Evolutionary conservation across 2,113 vertebrate species (phyloP).

Genomic region (Paramisgurnus dabryanus): DNA sequence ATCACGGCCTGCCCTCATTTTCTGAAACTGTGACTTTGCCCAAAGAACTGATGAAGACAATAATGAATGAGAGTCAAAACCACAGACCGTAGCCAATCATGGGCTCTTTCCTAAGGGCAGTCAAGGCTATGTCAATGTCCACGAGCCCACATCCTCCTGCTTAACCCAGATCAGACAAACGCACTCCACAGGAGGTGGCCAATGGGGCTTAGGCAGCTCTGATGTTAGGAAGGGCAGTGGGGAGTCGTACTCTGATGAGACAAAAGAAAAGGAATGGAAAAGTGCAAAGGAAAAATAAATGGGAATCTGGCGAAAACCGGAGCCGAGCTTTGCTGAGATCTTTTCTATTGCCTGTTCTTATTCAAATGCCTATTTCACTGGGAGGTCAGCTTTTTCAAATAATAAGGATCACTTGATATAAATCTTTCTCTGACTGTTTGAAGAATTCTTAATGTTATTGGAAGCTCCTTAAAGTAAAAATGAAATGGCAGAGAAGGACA

Average conservation of each 20-base stretch:
- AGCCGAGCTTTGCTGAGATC: not conserved
- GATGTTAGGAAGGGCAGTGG: conserved; percentile 36
- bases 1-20: conserved; percentile 18
- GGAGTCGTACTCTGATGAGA: conserved; percentile 26
- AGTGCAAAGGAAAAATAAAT: conserved; percentile 10
- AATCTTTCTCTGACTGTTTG: not conserved
- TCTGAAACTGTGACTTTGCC: not conserved
- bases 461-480: conserved; percentile 42
- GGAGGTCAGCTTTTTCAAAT: not conserved
- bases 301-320: conserved; percentile 1
- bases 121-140: conserved; percentile 39
- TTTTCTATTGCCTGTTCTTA: conserved; percentile 9
- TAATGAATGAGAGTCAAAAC: conserved; percentile 20
- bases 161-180: conserved; percentile 35
- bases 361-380: conserved; percentile 1
- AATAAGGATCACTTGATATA: conserved; percentile 11
- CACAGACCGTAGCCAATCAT: conserved; percentile 2
- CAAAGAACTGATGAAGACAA: not conserved
- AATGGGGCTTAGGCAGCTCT: conserved; percentile 18
- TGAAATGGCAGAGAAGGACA: conserved; percentile 44
- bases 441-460: not conserved
- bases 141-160: conserved; percentile 26
- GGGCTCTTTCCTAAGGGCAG: conserved; percentile 6
- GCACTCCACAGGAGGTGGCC: conserved; percentile 17
- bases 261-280: conserved; percentile 13